phyloP scores from a whole-genome alignment of 2,888 invertebrate species.

The Octodonta nipae region DNA sequence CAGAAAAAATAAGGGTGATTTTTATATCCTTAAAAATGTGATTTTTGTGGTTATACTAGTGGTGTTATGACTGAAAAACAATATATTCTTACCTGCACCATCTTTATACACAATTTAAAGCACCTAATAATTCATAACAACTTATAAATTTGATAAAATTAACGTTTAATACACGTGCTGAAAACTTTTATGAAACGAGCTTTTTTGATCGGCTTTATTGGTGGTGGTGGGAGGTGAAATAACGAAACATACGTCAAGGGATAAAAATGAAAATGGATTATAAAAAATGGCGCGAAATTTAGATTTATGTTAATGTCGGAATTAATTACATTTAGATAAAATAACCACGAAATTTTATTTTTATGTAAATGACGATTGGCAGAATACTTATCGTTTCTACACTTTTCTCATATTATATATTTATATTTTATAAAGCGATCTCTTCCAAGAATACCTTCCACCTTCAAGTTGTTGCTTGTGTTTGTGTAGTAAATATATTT shows the following conservation, averaged over 20 bases:
- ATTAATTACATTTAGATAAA: too few species aligned
- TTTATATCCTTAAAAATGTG: conserved; percentile 16
- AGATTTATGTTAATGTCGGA: too few species aligned
- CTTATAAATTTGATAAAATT: conserved; percentile 20
- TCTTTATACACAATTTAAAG: conserved; percentile 15
- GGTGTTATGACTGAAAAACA: conserved; percentile 7
- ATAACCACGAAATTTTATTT: too few species aligned
- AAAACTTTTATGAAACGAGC: conserved; percentile 28
- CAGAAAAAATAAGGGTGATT: conserved; percentile 26
- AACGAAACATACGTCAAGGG: not conserved
- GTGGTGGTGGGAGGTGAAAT: conserved; percentile 10
- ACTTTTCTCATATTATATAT: too few species aligned
- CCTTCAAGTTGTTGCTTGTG: too few species aligned
- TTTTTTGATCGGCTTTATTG: conserved; percentile 24
- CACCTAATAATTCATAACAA: conserved; percentile 27
- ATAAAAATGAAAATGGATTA: too few species aligned
- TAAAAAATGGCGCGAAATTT: conserved; percentile 1
- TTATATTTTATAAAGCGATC: too few species aligned
- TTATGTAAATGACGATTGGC: too few species aligned
- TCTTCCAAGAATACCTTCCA: too few species aligned
- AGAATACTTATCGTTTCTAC: too few species aligned
- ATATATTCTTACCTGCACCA: conserved; percentile 27
- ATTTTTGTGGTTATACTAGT: conserved; percentile 7
- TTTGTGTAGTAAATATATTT: too few species aligned
- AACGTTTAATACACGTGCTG: conserved; percentile 26